These are phyloP conservation scores for Lepidotrigona ventralis DNA, from an alignment of 1,140 invertebrate genomes.

Conservation along the genomic window DNA sequence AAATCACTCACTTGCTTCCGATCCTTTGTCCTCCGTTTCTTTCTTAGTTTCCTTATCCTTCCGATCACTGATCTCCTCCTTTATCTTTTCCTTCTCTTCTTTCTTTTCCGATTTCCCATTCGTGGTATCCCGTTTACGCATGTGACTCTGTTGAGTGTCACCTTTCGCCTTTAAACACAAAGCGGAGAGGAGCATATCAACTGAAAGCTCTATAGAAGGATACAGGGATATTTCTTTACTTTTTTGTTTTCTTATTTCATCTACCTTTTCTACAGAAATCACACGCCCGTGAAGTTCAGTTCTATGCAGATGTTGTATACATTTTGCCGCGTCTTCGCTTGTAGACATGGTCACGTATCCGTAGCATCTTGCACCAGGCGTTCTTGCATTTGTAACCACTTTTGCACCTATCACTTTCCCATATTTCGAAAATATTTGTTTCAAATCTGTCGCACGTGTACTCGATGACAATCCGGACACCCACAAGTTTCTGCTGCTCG, in stretches of 20 bases:
- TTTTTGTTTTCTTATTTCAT: neutral
- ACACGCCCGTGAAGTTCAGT: conserved; percentile 95
- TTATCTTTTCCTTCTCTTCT: conserved; percentile 77
- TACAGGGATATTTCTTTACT: neutral
- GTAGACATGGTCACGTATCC: conserved; percentile 97
- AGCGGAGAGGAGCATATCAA: neutral
- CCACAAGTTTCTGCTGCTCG: conserved; percentile 90
- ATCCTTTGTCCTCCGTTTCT: conserved; percentile 71
- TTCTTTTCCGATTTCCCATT: conserved; percentile 76
- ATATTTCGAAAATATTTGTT: conserved; percentile 93
- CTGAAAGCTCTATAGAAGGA: too few relatives aligned
- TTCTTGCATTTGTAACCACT: conserved; percentile 96
- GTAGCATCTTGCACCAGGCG: conserved; percentile 94
- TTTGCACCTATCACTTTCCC: conserved; percentile 97
- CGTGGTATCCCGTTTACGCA: conserved; percentile 74
- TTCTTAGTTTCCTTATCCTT: conserved; percentile 75
- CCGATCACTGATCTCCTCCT: conserved; percentile 73
- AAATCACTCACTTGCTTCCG: conserved; percentile 67
- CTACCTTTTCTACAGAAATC: conserved; percentile 94
- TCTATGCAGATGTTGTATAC: conserved; percentile 92
- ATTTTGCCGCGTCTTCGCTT: conserved; percentile 92
- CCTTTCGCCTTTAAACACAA: conserved; percentile 72
- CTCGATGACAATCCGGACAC: conserved; percentile 94
- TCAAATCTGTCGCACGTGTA: conserved; percentile 95
- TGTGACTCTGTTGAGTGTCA: conserved; percentile 76